Percentiles rank a stretch among this genome's conserved stretches.
Conservation (phyloP, 2,113 vertebrate genomes). For the Amblyopsis rosae region DNA sequence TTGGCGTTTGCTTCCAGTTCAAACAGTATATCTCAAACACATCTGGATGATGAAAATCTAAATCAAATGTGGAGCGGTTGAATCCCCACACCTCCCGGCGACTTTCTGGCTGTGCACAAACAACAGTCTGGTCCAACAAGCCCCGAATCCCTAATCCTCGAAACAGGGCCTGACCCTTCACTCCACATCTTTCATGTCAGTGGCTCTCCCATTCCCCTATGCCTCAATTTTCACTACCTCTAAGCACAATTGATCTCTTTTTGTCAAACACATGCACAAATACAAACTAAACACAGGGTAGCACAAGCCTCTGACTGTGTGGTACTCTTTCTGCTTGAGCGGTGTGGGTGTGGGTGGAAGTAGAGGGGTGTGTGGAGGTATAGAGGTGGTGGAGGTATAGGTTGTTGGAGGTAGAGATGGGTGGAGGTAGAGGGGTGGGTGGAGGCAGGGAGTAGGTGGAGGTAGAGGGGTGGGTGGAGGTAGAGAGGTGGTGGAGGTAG, state of each 20-base stretch:
- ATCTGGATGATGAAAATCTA: slow-evolving; percentile 30
- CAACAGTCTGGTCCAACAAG: slow-evolving; percentile 27
- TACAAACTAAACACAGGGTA: slow-evolving; percentile 6
- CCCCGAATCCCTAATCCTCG: slow-evolving; percentile 45
- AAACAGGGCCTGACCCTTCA: slow-evolving; percentile 5
- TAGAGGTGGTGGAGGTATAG: no score
- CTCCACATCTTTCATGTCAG: background rate
- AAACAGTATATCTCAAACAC: background rate
- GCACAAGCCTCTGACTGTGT: slow-evolving; percentile 36
- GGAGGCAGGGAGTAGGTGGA: no score
- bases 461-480: no score
- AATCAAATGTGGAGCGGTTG: slow-evolving; percentile 28
- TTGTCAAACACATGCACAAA: slow-evolving; percentile 14
- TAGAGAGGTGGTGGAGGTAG: no score
- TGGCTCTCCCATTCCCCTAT: background rate
- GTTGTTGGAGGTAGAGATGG: no score
- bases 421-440: no score
- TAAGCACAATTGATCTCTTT: background rate
- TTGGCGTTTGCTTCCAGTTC: slow-evolving; percentile 13
- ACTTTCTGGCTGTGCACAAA: slow-evolving; percentile 35
- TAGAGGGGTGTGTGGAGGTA: no score
- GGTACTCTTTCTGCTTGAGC: slow-evolving; percentile 4
- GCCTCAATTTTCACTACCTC: slow-evolving; percentile 1
- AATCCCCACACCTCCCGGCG: slow-evolving; percentile 36
- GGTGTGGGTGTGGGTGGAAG: no score